Conservation (phyloP, 2,888 invertebrate species). For the Cheilosia scutellata region DNA sequence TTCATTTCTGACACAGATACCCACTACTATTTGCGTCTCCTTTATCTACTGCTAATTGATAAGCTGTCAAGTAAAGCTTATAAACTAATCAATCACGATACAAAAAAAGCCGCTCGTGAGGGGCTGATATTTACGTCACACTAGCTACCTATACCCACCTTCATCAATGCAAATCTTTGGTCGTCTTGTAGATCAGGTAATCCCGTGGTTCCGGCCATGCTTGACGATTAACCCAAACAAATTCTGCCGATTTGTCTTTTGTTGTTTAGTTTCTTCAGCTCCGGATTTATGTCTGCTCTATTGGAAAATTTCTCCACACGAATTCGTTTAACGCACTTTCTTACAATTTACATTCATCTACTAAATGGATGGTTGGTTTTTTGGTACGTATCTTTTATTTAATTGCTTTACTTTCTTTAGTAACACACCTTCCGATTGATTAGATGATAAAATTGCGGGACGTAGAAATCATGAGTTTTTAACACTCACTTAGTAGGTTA, state of each 20-base stretch:
- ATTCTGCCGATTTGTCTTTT: slow-evolving; percentile 10
- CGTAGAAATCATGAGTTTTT: slow-evolving; percentile 8
- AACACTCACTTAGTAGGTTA: not conserved
- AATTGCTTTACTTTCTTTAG: slow-evolving; percentile 13
- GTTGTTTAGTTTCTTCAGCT: slow-evolving; percentile 12
- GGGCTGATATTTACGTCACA: not conserved
- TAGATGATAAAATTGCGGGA: not conserved
- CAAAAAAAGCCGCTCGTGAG: not conserved
- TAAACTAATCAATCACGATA: slow-evolving; percentile 34
- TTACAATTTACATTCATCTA: slow-evolving; percentile 28
- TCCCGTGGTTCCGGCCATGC: slow-evolving; percentile 54
- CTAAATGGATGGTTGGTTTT: not conserved
- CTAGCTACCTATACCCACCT: slow-evolving; percentile 85
- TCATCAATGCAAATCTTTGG: slow-evolving; percentile 91
- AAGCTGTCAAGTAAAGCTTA: slow-evolving; percentile 8
- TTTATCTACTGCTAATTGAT: slow-evolving; percentile 1
- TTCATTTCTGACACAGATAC: not conserved
- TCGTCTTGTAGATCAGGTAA: slow-evolving; percentile 85
- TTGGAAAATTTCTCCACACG: slow-evolving; percentile 43
- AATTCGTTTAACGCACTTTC: slow-evolving; percentile 37
- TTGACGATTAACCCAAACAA: not conserved
- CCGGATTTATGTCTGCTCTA: not conserved
- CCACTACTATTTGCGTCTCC: too few relatives aligned
- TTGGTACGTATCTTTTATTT: not conserved
- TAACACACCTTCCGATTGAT: slow-evolving; percentile 25